Evolutionary conservation across 35 echinoderm and acorn worm species (phyloP).

Genomic region (Heliocidaris tuberculata): DNA sequence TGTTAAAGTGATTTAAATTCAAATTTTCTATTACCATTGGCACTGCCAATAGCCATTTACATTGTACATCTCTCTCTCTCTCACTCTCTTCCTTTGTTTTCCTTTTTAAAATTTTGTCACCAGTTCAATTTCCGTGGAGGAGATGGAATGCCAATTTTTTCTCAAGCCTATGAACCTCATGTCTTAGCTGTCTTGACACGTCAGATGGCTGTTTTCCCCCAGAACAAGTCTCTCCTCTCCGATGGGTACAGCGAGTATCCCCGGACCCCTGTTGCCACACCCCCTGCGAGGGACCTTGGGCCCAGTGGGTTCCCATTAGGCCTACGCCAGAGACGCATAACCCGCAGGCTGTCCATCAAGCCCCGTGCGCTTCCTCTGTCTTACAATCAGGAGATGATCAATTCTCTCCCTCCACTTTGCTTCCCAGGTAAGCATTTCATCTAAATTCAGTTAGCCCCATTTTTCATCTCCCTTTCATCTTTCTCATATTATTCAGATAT

Average conservation of each 20-base stretch:
- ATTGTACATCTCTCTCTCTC: no score
- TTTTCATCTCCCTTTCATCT: background rate
- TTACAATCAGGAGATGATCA: slow-evolving; percentile 87
- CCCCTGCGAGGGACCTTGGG: slow-evolving; percentile 29
- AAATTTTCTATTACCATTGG: no score
- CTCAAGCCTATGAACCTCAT: slow-evolving; percentile 65
- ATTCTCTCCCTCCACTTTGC: slow-evolving; percentile 77
- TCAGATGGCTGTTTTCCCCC: slow-evolving; percentile 79
- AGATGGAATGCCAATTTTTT: slow-evolving; percentile 58
- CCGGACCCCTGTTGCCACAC: slow-evolving; percentile 38
- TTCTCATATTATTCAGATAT: background rate
- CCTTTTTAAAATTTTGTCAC: background rate
- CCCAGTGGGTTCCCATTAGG: background rate
- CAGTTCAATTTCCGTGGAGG: slow-evolving; percentile 24
- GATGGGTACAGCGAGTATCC: slow-evolving; percentile 3
- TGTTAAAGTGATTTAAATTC: no score
- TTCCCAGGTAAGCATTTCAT: slow-evolving; percentile 76
- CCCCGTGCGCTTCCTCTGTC: slow-evolving; percentile 57
- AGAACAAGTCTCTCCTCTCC: slow-evolving; percentile 36
- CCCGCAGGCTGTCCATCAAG: slow-evolving; percentile 72
- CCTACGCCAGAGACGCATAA: slow-evolving; percentile 29
- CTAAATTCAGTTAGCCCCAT: background rate
- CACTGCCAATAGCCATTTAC: no score
- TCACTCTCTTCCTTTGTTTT: background rate
- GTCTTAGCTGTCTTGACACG: slow-evolving; percentile 78